Percentiles rank a stretch among this genome's conserved stretches.
phyloP scores from a whole-genome alignment of 2,113 vertebrate genomes.

The Psilopsiagon aurifrons region DNA sequence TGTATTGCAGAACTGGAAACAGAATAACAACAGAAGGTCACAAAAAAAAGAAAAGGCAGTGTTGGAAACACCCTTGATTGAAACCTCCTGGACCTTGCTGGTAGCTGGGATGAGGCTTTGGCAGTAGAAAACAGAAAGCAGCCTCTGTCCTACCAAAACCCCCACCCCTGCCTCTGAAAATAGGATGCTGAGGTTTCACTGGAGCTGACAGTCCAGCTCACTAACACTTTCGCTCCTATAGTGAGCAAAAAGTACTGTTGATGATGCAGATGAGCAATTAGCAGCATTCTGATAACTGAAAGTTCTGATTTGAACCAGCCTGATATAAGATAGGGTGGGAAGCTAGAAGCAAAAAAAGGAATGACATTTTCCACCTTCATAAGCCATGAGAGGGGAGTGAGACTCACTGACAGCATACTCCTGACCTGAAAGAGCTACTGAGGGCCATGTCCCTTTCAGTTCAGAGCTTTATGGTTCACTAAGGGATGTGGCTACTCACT shows the following conservation, averaged over 20 bases:
- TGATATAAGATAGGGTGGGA: neutral
- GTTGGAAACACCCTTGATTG: neutral
- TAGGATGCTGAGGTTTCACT: neutral
- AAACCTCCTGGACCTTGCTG: neutral
- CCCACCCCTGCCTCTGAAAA: neutral
- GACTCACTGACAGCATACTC: neutral
- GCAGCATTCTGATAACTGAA: neutral
- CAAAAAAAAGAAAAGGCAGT: neutral
- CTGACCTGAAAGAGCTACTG: neutral
- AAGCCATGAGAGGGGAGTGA: fast-evolving
- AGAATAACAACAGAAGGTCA: neutral
- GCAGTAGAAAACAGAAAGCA: neutral
- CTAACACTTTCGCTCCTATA: neutral
- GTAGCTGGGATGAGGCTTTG: neutral
- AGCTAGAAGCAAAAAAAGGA: neutral
- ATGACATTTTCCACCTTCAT: neutral
- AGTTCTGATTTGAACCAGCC: neutral
- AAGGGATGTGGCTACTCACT: neutral
- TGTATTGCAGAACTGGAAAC: neutral
- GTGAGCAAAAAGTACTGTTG: neutral
- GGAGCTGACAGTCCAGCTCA: neutral
- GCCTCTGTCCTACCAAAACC: neutral
- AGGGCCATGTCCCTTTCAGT: neutral
- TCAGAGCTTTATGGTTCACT: neutral
- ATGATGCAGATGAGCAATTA: neutral